Evolutionary conservation across 2,797 vertebrate genomes (phyloP).

Genomic region (Loriculus beryllinus): DNA sequence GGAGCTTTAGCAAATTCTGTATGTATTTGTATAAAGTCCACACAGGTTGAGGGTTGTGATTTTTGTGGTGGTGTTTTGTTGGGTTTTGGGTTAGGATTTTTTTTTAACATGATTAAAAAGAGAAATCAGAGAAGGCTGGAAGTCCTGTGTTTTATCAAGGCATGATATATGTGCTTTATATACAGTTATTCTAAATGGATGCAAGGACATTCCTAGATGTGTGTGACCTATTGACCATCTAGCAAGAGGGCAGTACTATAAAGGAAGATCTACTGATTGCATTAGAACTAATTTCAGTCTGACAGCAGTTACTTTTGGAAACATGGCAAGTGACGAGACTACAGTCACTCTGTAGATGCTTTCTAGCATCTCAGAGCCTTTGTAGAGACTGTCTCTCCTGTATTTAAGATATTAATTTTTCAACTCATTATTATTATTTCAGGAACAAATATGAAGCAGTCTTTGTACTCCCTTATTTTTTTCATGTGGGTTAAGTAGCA

Average conservation of each 20-base stretch:
- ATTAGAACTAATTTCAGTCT: background rate
- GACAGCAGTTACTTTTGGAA: background rate
- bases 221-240: background rate
- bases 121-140: background rate
- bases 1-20: background rate
- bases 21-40: background rate
- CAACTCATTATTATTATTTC: background rate
- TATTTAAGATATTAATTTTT: background rate
- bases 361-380: background rate
- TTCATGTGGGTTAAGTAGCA: background rate
- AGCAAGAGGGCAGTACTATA: background rate
- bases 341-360: background rate
- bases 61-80: no score
- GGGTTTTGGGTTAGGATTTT: background rate
- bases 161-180: background rate
- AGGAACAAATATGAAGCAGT: background rate
- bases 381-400: background rate
- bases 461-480: background rate
- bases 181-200: background rate
- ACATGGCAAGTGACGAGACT: background rate
- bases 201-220: background rate
- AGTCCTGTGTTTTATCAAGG: background rate
- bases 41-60: background rate
- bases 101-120: background rate
- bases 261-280: background rate